A percentile compares a stretch with the other conserved stretches of the same genome.
Evolutionary conservation across 2,797 vertebrate species (phyloP).

Genomic region (Girardinus metallicus): DNA sequence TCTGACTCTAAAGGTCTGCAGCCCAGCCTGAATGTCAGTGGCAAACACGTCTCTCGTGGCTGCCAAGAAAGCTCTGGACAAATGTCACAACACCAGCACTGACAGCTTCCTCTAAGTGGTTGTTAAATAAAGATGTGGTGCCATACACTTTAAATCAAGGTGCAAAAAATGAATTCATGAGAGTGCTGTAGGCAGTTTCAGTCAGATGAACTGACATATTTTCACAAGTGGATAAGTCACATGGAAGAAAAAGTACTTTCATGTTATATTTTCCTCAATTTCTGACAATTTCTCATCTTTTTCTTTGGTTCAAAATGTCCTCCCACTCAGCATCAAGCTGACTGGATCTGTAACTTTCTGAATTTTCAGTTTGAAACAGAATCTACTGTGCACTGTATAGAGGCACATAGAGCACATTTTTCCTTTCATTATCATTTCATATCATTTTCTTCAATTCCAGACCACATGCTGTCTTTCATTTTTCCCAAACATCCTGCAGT

Average conservation of each 20-base stretch:
- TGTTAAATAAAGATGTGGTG: slow-evolving; percentile 74
- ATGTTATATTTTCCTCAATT: slow-evolving; percentile 16
- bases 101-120: slow-evolving; percentile 70
- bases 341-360: slow-evolving; percentile 19
- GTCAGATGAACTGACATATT: slow-evolving; percentile 36
- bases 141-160: slow-evolving; percentile 52
- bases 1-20: slow-evolving; percentile 58
- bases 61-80: slow-evolving; percentile 65
- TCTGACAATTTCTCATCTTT: slow-evolving; percentile 18
- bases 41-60: slow-evolving; percentile 51
- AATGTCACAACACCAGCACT: slow-evolving; percentile 71
- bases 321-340: slow-evolving; percentile 11
- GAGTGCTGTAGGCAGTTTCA: slow-evolving; percentile 27
- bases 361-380: slow-evolving; percentile 20
- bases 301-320: slow-evolving; percentile 25
- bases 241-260: slow-evolving; percentile 4
- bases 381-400: slow-evolving; percentile 10
- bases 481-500: slow-evolving; percentile 64
- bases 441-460: slow-evolving; percentile 62
- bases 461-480: slow-evolving; percentile 60
- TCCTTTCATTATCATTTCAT: slow-evolving; percentile 62
- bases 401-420: slow-evolving; percentile 39
- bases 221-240: slow-evolving; percentile 19
- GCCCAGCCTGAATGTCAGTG: slow-evolving; percentile 60
- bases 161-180: slow-evolving; percentile 40